Conservation (phyloP, 2,888 invertebrate genomes). For the Penaeus monodon region DNA sequence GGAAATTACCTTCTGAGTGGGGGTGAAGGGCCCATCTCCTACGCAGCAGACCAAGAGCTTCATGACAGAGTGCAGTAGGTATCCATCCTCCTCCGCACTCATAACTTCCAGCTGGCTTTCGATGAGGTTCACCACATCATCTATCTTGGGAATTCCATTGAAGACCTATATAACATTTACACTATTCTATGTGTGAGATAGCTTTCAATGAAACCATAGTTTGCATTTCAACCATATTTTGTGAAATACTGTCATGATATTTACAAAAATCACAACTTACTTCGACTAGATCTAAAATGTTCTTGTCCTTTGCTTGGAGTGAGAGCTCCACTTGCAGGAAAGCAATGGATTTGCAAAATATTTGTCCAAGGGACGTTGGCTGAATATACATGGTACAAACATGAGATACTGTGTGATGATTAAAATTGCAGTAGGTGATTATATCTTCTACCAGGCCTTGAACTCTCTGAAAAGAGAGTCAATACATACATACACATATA, state of each 20-base stretch:
- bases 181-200: too few relatives aligned
- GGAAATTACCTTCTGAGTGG: background rate
- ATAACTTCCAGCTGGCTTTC: background rate
- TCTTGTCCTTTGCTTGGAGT: background rate
- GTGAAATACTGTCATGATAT: too few relatives aligned
- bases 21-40: background rate
- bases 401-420: constrained; percentile 12
- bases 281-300: background rate
- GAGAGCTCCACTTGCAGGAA: constrained; percentile 3
- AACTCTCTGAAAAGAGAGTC: background rate
- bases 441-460: constrained; percentile 8
- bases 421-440: background rate
- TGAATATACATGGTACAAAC: background rate
- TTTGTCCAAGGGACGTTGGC: background rate
- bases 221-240: too few relatives aligned
- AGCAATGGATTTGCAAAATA: background rate
- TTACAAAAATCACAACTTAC: background rate
- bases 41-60: constrained; percentile 12
- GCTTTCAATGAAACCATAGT: too few relatives aligned
- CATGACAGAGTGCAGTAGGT: constrained; percentile 15
- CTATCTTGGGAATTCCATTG: background rate
- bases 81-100: background rate
- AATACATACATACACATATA: background rate
- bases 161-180: too few relatives aligned
- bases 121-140: background rate